Evolutionary conservation across 37 sponge, comb jelly and placozoan genomes (phyloP), one percentile per base, ranked within the genome.

Genomic region (Amphimedon queenslandica): DNA sequence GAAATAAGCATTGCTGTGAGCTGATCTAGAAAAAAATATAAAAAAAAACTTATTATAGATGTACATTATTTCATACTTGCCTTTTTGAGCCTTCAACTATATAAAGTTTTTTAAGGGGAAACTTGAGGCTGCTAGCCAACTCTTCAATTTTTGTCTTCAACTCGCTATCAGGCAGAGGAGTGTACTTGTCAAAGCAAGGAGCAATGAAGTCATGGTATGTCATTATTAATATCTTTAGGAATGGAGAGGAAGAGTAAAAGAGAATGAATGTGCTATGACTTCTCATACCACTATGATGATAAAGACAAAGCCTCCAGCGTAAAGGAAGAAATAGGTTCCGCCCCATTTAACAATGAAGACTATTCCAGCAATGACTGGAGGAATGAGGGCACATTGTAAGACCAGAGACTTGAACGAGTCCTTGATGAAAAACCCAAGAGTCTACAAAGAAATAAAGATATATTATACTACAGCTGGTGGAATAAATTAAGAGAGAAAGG

Each of bases 1-100:
- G 64, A 94, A 86, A 74, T 95, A 98, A 18, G 99, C 99, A 73
- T 98, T 98, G 80, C 96, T 94, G 75, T 98, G 99, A 32, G 90
- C 84, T 1, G 95, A 89, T 30, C 93, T 81, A 43, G 10, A 31
- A 20, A 53, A 58, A 5, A 66, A 8, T 2, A 8, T 2, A 37
- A 61, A 28, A 34, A 70, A 42, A 18, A 40, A 70, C 20, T 37
- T 2, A 69, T 6, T 24, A 35, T 34, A 69, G 29, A 37, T 69
- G 35, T 37, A 2, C 43, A 37, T 25, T 29, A 18, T 27, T 28
- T 3, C 20, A 42, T 2, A 34, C 32, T 33, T 28, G 65, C 85
- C 85, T 72, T 40, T 86, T 86, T 28, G 95, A 94, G 0, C 94
- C 92, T 25, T 97, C 95, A 41, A 97, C 98, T 28, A 97, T 81